A percentile compares a stretch with the other conserved stretches of the same genome.
Conservation (phyloP, 2,113 vertebrate genomes). For the Micronycteris hirsuta region DNA sequence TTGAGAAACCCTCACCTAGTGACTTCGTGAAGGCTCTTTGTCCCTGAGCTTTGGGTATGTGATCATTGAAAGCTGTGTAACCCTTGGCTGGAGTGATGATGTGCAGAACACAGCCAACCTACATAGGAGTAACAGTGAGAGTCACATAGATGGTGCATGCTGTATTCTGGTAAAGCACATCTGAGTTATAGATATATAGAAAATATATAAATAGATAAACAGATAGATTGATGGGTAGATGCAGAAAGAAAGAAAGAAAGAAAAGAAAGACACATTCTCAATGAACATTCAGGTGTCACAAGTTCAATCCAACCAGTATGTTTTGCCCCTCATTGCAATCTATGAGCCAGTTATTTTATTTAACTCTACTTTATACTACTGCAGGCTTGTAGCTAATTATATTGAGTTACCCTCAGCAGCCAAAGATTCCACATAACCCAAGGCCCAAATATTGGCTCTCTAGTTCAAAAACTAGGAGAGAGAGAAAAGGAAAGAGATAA, state of each 20-base stretch:
- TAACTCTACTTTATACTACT: background rate
- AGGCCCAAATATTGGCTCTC: background rate
- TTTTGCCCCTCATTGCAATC: background rate
- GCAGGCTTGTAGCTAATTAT: background rate
- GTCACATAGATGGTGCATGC: background rate
- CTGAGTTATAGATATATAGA: background rate
- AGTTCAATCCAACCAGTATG: background rate
- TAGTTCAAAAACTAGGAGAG: background rate
- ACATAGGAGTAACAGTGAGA: background rate
- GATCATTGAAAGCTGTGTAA: background rate
- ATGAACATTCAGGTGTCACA: background rate
- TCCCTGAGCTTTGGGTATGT: background rate
- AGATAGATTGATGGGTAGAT: background rate
- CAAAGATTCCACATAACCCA: background rate
- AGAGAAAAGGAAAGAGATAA: background rate
- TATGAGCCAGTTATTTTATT: background rate
- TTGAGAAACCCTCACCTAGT: background rate
- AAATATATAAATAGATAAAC: background rate
- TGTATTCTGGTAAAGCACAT: background rate
- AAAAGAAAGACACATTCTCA: background rate
- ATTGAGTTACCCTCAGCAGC: background rate
- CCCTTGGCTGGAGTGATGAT: background rate
- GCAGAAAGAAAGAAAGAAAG: background rate
- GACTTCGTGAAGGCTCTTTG: background rate
- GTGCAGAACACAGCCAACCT: background rate